Percentiles rank a stretch among this genome's conserved stretches.
These are phyloP conservation scores for Galemys pyrenaicus DNA, from an alignment of 2,113 vertebrate species.

Conservation along the genomic window DNA sequence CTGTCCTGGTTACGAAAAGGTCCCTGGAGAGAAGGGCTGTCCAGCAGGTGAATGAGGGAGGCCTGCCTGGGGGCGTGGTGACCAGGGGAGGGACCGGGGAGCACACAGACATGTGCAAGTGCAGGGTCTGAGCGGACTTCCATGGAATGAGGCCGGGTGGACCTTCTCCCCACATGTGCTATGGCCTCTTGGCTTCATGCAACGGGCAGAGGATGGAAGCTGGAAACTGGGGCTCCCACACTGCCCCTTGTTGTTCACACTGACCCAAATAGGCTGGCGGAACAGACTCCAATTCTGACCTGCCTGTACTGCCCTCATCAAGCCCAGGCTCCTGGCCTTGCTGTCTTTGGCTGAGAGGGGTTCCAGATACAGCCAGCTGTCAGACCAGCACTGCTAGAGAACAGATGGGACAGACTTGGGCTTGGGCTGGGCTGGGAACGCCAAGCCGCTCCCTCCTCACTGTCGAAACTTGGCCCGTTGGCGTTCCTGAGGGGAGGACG, in stretches of 20 bases:
- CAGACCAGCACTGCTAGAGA: not conserved
- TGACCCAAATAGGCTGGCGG: not conserved
- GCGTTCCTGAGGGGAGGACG: not conserved
- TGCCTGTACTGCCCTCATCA: not conserved
- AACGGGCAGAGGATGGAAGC: not conserved
- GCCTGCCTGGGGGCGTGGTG: not conserved
- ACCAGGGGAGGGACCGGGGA: not conserved
- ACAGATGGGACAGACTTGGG: not conserved
- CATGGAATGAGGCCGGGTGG: accelerated
- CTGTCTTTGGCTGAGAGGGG: not conserved
- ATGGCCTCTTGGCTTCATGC: not conserved
- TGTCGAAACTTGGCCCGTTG: not conserved
- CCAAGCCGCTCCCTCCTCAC: not conserved
- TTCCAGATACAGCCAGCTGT: not conserved
- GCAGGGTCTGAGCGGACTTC: not conserved
- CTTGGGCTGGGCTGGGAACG: not conserved
- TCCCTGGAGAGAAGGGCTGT: constrained; percentile 96
- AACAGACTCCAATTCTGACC: not conserved
- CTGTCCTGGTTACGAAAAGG: constrained; percentile 96
- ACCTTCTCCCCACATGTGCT: not conserved
- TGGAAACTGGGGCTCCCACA: not conserved
- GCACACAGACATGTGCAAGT: too few species aligned
- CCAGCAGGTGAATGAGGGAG: constrained; percentile 90
- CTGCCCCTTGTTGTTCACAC: not conserved
- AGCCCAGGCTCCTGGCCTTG: not conserved